Percentiles rank a stretch among this genome's conserved stretches.
Evolutionary conservation across 2,888 invertebrate genomes (phyloP).

Genomic region (Phalera bucephala): DNA sequence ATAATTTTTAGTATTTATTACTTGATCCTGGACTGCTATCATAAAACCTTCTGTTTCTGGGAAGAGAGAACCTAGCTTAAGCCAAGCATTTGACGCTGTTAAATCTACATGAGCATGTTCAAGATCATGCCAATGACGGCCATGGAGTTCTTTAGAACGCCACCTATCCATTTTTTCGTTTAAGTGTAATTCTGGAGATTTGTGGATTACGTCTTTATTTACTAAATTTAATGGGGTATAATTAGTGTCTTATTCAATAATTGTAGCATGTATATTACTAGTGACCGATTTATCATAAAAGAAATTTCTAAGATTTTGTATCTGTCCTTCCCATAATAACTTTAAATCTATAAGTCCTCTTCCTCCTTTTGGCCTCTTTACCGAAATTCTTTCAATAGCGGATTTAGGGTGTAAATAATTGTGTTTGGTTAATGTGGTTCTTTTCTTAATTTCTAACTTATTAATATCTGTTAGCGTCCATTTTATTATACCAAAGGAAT

Average conservation of each 20-base stretch:
- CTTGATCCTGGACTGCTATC: conserved; percentile 39
- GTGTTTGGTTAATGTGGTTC: conserved; percentile 3
- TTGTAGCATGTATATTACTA: conserved; percentile 1
- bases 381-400: conserved; percentile 6
- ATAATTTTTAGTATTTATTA: no score
- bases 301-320: conserved; percentile 2
- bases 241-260: no score
- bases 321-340: conserved; percentile 7
- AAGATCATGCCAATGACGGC: conserved; percentile 11
- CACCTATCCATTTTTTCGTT: no score
- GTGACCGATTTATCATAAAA: conserved; percentile 1
- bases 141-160: conserved; percentile 7
- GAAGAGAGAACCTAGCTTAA: conserved; percentile 13
- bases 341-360: conserved; percentile 7
- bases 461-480: conserved; percentile 4
- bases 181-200: no score
- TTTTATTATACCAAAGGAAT: conserved; percentile 6
- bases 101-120: conserved; percentile 11
- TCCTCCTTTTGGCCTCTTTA: conserved; percentile 7
- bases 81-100: conserved; percentile 14
- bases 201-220: no score
- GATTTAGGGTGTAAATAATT: conserved; percentile 11
- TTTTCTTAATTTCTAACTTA: neutral
- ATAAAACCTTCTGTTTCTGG: conserved; percentile 25
- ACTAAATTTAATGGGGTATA: no score